Percentiles rank a stretch among this genome's conserved stretches.
Conservation (phyloP, 2,797 vertebrate genomes). For the Pangasius djambal region DNA sequence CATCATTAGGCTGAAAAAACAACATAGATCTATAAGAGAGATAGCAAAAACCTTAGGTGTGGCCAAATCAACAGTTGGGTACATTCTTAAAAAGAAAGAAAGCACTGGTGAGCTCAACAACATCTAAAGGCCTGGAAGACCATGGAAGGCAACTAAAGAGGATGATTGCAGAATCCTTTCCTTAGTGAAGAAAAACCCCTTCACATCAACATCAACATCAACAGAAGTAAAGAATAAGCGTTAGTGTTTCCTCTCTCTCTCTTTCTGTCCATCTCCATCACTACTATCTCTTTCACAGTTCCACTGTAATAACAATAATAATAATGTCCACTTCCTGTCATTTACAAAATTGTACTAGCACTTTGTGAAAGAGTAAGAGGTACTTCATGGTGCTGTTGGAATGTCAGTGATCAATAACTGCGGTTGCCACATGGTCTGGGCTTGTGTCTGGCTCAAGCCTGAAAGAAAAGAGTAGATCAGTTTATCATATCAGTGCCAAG, state of each 20-base stretch:
- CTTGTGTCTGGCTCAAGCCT: slow-evolving; percentile 18
- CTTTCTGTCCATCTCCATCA: background rate
- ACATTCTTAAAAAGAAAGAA: no score
- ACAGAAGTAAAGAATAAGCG: background rate
- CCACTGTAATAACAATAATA: background rate
- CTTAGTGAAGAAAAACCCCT: no score
- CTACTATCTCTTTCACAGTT: background rate
- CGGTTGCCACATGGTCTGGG: slow-evolving; percentile 29
- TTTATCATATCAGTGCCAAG: slow-evolving; percentile 36
- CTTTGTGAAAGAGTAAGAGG: slow-evolving; percentile 17
- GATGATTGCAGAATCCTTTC: no score
- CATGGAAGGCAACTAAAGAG: no score
- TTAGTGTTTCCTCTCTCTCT: background rate
- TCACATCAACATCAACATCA: no score
- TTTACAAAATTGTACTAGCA: slow-evolving; percentile 10
- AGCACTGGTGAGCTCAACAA: no score
- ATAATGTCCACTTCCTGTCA: slow-evolving; percentile 5
- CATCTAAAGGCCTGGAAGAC: no score
- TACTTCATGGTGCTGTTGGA: background rate
- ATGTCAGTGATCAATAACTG: slow-evolving; percentile 35
- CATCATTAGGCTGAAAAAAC: no score
- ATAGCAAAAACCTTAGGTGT: no score
- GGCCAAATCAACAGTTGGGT: no score
- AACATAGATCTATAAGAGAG: no score
- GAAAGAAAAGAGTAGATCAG: slow-evolving; percentile 34